These are phyloP conservation scores for Ceratina japonica DNA, from an alignment of 1,140 invertebrate genomes.

Conservation along the genomic window DNA sequence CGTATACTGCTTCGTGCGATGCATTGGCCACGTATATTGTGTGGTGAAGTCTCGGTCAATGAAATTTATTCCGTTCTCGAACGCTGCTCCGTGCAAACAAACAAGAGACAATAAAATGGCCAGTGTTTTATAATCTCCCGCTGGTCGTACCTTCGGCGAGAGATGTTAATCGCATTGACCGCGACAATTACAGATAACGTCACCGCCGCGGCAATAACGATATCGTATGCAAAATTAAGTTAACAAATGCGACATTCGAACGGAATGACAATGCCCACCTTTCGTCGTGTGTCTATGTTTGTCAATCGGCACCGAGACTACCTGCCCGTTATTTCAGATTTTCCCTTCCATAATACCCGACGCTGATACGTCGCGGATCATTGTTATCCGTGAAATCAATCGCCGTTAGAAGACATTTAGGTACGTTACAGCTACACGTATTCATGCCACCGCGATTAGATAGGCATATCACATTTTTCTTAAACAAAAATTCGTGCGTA, in stretches of 20 bases:
- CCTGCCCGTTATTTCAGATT: background rate
- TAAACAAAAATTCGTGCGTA: background rate
- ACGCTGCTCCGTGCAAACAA: background rate
- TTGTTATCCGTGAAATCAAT: conserved; percentile 8
- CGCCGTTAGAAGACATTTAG: background rate
- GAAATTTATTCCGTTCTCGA: background rate
- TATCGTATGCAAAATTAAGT: background rate
- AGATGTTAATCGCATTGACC: background rate
- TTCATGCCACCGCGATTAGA: conserved; percentile 31
- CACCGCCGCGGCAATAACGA: background rate
- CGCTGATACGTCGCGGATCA: background rate
- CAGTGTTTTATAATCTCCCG: background rate
- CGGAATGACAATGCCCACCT: background rate
- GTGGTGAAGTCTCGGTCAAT: background rate
- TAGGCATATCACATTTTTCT: conserved; percentile 30
- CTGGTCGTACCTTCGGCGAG: background rate
- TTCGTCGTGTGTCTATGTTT: background rate
- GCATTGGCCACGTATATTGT: background rate
- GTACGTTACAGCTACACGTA: background rate
- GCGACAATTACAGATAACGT: background rate
- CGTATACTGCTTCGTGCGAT: background rate
- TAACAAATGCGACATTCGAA: conserved; percentile 7
- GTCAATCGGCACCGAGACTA: background rate
- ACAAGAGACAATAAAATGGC: background rate
- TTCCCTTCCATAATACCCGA: conserved; percentile 1